Base-by-base conservation (phyloP, 2,113 vertebrate species). In the Maccullochella peelii region DNA sequence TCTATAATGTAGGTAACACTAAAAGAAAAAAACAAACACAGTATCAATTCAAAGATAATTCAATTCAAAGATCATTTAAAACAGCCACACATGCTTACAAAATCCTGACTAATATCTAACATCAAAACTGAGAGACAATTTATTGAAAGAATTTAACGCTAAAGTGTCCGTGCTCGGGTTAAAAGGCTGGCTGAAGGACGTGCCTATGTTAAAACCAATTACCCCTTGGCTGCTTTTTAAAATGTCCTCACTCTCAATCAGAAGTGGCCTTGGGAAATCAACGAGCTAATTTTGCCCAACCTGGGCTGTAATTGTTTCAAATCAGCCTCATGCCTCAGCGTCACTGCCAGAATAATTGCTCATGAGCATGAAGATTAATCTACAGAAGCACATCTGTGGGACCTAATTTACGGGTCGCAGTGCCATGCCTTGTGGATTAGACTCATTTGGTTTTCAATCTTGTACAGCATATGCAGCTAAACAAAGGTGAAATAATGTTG, bases 271-370 rank as follows among this genome's bases (percentile, higher is more conserved):
- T 44, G 78, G 84, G 87, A 92, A 88, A 85, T 84, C 82, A 94
- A 88, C 42, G 52, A 87, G 92, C 86, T 92, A 90, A 93, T 91
- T 94, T 88, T 92, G 86, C 85, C 84, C 89, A 92, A 93, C 86
- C 87, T 86, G 86, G 69, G 78, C 70, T 88, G 88, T 95, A 95
- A 96, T 94, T 94, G 94, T 94, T 94, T 95, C 90, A 94, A 95
- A 95, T 95, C 93, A 93, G 90, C 92, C 90, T 92, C 92, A 82
- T 91, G 92, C 88, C 86, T 94, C 91, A 85, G 78, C 71, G 71
- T 86, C 87, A 82, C 79, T 23, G 59, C 75, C 83, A 88, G 86
- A 90, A 91, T 94, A 95, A 95, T 91, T 92, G 90, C 89, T 89
- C 67, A 54, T 86, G 90, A 93, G 85, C 85, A 49, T 82, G 80